phyloP scores from a whole-genome alignment of 2,888 invertebrate species.

The Metalampra italica region DNA sequence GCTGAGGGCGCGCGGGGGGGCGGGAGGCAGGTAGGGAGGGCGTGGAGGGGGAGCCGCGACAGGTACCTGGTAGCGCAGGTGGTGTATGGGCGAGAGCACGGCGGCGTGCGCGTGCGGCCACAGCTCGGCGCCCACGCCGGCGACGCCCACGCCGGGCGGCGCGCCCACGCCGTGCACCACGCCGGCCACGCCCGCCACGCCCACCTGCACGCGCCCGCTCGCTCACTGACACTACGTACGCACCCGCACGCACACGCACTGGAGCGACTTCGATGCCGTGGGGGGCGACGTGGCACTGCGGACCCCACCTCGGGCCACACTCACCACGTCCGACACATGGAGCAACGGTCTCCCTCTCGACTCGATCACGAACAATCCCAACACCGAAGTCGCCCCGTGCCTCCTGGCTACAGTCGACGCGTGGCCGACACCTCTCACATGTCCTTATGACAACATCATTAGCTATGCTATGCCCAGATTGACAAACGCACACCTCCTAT shows the following conservation, averaged over 20 bases:
- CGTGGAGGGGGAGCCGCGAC: constrained; percentile 20
- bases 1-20: too few relatives aligned
- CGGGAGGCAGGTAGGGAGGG: neutral
- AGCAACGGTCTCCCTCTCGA: too few relatives aligned
- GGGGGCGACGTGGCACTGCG: too few relatives aligned
- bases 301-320: too few relatives aligned
- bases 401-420: constrained; percentile 8
- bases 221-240: neutral
- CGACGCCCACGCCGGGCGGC: constrained; percentile 5
- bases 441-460: too few relatives aligned
- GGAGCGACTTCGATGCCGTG: too few relatives aligned
- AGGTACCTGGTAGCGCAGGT: constrained; percentile 35
- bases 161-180: neutral
- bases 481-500: neutral
- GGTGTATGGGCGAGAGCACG: constrained; percentile 31
- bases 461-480: constrained; percentile 22
- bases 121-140: constrained; percentile 17
- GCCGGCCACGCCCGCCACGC: neutral
- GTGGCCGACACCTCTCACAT: too few relatives aligned
- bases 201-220: neutral
- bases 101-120: constrained; percentile 9
- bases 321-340: too few relatives aligned
- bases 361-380: too few relatives aligned
- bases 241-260: too few relatives aligned
- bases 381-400: constrained; percentile 11